These are phyloP conservation scores for Xanthostigma xanthostigma DNA, from an alignment of 2,888 invertebrate genomes.

Conservation along the genomic window DNA sequence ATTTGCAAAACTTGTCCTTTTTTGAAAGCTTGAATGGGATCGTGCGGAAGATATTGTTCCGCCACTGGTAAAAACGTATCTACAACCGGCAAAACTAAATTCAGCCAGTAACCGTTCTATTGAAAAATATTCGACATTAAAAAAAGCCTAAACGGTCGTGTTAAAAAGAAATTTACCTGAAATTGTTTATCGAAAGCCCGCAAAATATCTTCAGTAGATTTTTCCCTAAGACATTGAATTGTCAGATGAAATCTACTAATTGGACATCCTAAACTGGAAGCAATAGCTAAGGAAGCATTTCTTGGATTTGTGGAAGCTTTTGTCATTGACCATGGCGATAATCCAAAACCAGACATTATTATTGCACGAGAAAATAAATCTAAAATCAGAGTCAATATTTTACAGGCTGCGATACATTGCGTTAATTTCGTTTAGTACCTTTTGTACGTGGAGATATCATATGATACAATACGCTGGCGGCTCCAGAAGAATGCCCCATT, in stretches of 20 bases:
- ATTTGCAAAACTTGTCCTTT: slow-evolving; percentile 38
- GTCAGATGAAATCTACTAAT: slow-evolving; percentile 32
- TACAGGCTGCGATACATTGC: not conserved
- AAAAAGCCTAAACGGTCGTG: not conserved
- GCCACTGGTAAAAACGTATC: slow-evolving; percentile 43
- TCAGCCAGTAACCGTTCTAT: slow-evolving; percentile 41
- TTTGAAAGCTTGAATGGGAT: slow-evolving; percentile 36
- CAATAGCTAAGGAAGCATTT: slow-evolving; percentile 37
- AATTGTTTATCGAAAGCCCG: slow-evolving; percentile 39
- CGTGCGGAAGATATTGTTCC: slow-evolving; percentile 43
- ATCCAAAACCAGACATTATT: slow-evolving; percentile 46
- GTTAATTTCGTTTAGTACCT: slow-evolving; percentile 27
- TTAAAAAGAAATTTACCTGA: slow-evolving; percentile 22
- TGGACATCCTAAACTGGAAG: slow-evolving; percentile 36
- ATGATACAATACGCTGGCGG: slow-evolving; percentile 50
- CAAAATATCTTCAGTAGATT: slow-evolving; percentile 41
- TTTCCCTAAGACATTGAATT: slow-evolving; percentile 45
- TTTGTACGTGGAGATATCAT: slow-evolving; percentile 48
- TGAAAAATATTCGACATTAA: not conserved
- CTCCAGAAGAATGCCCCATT: slow-evolving; percentile 70
- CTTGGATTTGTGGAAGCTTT: slow-evolving; percentile 26
- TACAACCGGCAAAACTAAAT: slow-evolving; percentile 44
- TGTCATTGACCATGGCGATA: slow-evolving; percentile 30
- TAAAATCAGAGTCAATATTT: slow-evolving; percentile 17
- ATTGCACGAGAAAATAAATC: slow-evolving; percentile 51